These are phyloP conservation scores for Takifugu ocellatus DNA, from an alignment of 2,797 vertebrate species.

Conservation along the genomic window DNA sequence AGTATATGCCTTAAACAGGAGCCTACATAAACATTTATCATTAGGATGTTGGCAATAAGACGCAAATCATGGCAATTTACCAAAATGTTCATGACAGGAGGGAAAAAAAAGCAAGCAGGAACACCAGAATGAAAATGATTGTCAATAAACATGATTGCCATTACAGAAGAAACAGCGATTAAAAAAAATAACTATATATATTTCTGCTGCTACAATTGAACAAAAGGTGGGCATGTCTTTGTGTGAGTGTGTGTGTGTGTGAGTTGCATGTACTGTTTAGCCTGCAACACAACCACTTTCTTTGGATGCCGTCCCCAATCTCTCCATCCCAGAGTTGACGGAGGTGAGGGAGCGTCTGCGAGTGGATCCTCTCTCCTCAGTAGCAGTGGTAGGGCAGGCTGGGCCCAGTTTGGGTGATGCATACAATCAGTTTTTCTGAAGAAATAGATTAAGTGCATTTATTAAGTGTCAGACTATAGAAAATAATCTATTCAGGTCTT, in stretches of 20 bases:
- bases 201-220: constrained; percentile 68
- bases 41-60: constrained; percentile 59
- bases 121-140: constrained; percentile 68
- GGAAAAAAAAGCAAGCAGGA: constrained; percentile 38
- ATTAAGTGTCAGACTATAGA: not conserved
- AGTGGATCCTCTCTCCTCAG: constrained; percentile 69
- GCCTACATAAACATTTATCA: constrained; percentile 54
- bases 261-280: constrained; percentile 34
- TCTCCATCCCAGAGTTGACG: constrained; percentile 42
- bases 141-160: constrained; percentile 73
- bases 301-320: constrained; percentile 68
- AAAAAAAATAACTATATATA: constrained; percentile 43
- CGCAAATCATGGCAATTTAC: constrained; percentile 30
- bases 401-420: constrained; percentile 76
- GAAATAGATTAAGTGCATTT: not conserved
- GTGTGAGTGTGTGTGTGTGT: constrained; percentile 27
- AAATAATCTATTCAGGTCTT: not conserved
- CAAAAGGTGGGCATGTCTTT: constrained; percentile 27
- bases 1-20: constrained; percentile 66
- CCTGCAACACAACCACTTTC: constrained; percentile 61
- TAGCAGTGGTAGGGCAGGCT: constrained; percentile 77
- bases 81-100: constrained; percentile 31
- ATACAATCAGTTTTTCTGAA: constrained; percentile 81
- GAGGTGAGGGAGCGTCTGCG: constrained; percentile 16
- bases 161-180: constrained; percentile 67